Evolutionary conservation across 2,113 vertebrate genomes (phyloP).

Genomic region (Aldabrachelys gigantea): DNA sequence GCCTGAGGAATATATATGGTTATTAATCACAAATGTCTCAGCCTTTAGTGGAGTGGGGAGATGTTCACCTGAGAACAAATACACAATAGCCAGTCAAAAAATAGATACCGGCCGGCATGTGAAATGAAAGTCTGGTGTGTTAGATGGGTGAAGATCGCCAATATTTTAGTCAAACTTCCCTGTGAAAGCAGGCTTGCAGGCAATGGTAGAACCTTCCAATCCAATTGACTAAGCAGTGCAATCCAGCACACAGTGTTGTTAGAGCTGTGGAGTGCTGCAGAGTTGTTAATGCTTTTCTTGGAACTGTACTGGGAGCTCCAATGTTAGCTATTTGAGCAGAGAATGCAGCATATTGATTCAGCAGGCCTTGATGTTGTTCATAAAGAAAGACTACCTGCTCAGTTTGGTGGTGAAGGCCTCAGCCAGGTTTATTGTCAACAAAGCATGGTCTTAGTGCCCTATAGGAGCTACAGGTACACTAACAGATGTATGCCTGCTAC

Average conservation of each 20-base stretch:
- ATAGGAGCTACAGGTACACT: not conserved
- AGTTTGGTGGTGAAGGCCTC: not conserved
- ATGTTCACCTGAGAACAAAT: not conserved
- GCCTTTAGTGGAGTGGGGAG: not conserved
- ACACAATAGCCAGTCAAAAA: not conserved
- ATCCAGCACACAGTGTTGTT: accelerated
- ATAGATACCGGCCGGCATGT: not conserved
- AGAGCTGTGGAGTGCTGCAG: not conserved
- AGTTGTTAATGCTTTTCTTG: not conserved
- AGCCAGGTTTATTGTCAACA: not conserved
- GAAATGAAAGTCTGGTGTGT: not conserved
- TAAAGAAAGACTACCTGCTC: not conserved
- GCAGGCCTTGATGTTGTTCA: not conserved
- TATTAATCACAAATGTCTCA: constrained; percentile 61
- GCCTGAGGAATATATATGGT: constrained; percentile 19
- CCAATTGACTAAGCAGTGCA: not conserved
- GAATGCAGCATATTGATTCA: not conserved
- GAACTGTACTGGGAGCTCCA: constrained; percentile 30
- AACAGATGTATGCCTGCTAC: not conserved
- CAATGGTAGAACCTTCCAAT: not conserved
- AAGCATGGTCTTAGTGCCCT: not conserved
- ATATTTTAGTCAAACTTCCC: accelerated
- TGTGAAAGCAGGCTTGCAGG: accelerated
- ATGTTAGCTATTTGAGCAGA: not conserved
- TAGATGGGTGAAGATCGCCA: not conserved